These are phyloP conservation scores for Ctenochaetus hawaiiensis DNA, from an alignment of 2,797 vertebrate genomes.

Conservation along the genomic window DNA sequence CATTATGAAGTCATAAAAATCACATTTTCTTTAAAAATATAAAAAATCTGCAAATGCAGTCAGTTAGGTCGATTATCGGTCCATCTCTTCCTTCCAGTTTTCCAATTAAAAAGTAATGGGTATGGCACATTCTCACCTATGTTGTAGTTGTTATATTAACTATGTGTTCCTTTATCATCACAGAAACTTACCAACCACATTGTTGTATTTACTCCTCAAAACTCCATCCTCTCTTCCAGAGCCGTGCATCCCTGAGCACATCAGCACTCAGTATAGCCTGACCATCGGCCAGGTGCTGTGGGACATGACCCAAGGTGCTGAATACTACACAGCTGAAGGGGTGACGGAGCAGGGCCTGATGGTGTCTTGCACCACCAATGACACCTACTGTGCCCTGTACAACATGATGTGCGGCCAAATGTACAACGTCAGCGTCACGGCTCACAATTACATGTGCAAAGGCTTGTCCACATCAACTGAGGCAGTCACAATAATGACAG, in stretches of 20 bases:
- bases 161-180: neutral
- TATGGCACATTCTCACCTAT: too few species aligned
- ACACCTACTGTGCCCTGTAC: conserved; percentile 77
- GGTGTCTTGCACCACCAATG: conserved; percentile 68
- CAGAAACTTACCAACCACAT: neutral
- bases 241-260: conserved; percentile 76
- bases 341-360: conserved; percentile 71
- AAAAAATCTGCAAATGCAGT: too few species aligned
- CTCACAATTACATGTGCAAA: conserved; percentile 74
- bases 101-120: neutral
- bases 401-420: conserved; percentile 78
- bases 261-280: conserved; percentile 69
- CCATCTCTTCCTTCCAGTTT: neutral
- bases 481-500: conserved; percentile 66
- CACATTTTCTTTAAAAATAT: too few species aligned
- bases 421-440: conserved; percentile 79
- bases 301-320: conserved; percentile 74
- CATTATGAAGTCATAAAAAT: too few species aligned
- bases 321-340: conserved; percentile 70
- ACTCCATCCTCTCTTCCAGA: conserved; percentile 62
- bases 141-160: too few species aligned
- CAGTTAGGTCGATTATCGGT: too few species aligned
- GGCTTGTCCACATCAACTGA: conserved; percentile 54
- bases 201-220: neutral
- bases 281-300: conserved; percentile 79